Conservation (phyloP, 1,140 invertebrate genomes). For the Drosophila biarmipes region DNA sequence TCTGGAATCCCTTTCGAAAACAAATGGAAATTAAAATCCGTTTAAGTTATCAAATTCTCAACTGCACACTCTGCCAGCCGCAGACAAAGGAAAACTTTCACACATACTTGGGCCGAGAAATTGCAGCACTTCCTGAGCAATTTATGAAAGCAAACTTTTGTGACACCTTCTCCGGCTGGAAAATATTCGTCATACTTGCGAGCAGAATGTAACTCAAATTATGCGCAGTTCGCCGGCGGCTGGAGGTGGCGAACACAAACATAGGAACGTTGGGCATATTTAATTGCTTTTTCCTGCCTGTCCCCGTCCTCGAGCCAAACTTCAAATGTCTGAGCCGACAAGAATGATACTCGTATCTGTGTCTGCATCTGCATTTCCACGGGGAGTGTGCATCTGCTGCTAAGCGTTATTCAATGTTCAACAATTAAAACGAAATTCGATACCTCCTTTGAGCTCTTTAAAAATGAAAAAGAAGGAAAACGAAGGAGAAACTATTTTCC, state of each 20-base stretch:
- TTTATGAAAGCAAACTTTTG: slow-evolving; percentile 47
- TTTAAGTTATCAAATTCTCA: slow-evolving; percentile 50
- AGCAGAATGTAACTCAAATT: slow-evolving; percentile 62
- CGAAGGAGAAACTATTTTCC: slow-evolving; percentile 47
- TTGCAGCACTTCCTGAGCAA: slow-evolving; percentile 54
- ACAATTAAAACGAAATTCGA: slow-evolving; percentile 64
- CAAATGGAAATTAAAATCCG: slow-evolving; percentile 41
- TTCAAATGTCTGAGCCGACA: slow-evolving; percentile 28
- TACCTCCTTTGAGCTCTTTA: slow-evolving; percentile 36
- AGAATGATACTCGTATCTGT: slow-evolving; percentile 25
- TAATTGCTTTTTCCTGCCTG: slow-evolving; percentile 69
- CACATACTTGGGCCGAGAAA: slow-evolving; percentile 47
- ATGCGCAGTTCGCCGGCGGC: slow-evolving; percentile 17
- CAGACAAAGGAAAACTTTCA: slow-evolving; percentile 21
- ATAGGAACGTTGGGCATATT: slow-evolving; percentile 22
- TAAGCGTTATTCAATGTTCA: slow-evolving; percentile 45
- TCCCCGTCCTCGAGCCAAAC: slow-evolving; percentile 19
- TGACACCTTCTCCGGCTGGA: slow-evolving; percentile 9
- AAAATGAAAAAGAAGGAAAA: neutral
- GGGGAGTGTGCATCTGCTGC: slow-evolving; percentile 7
- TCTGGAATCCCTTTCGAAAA: slow-evolving; percentile 12
- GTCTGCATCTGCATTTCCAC: slow-evolving; percentile 27
- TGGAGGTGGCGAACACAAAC: neutral
- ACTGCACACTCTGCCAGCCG: slow-evolving; percentile 13
- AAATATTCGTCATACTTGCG: slow-evolving; percentile 59